These are phyloP conservation scores for Garra rufa DNA, from an alignment of 2,113 vertebrate genomes.

Conservation along the genomic window DNA sequence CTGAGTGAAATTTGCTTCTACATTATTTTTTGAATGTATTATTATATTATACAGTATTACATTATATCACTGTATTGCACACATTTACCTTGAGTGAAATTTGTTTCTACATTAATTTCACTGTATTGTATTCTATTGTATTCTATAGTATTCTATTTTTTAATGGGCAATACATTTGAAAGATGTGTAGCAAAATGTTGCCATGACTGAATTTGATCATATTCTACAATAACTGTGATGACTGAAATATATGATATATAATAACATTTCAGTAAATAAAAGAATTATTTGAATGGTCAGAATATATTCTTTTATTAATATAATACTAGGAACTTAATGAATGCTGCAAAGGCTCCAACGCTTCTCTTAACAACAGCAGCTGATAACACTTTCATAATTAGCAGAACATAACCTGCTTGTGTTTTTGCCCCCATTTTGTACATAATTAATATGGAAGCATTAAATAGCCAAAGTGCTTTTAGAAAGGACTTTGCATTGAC, in stretches of 20 bases:
- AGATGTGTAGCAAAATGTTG: background rate
- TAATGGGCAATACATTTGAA: background rate
- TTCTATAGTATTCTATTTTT: background rate
- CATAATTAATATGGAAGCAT: slow-evolving; percentile 17
- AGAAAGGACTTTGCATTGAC: background rate
- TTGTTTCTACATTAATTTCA: no score
- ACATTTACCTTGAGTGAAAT: no score
- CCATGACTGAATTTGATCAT: background rate
- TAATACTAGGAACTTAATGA: background rate
- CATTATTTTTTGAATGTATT: no score
- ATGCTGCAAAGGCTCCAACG: background rate
- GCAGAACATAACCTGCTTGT: background rate
- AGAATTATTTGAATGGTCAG: background rate
- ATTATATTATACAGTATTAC: no score
- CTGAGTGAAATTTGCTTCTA: no score
- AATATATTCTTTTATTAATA: background rate
- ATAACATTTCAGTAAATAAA: background rate
- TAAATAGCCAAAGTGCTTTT: background rate
- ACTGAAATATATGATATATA: background rate
- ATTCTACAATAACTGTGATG: background rate
- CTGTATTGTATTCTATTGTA: background rate
- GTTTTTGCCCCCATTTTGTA: background rate
- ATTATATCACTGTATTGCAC: no score
- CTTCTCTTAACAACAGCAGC: background rate
- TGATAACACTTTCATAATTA: background rate